Evolutionary conservation across 2,797 vertebrate genomes (phyloP).

Genomic region (Gadopsis marmoratus): DNA sequence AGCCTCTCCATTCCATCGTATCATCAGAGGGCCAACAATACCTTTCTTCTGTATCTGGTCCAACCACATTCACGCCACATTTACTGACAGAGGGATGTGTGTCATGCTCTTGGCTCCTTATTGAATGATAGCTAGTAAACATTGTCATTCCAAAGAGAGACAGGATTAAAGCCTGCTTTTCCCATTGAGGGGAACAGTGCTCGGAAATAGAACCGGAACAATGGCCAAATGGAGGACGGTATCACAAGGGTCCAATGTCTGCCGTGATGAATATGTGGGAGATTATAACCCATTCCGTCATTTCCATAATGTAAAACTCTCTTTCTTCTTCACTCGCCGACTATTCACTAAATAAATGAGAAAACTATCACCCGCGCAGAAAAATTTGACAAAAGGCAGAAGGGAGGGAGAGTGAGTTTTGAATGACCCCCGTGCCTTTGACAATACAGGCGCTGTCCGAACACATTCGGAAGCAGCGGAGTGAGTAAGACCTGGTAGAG

Average conservation of each 20-base stretch:
- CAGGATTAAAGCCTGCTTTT: constrained; percentile 81
- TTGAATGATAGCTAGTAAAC: constrained; percentile 85
- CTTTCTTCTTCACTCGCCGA: constrained; percentile 74
- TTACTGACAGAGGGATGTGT: constrained; percentile 70
- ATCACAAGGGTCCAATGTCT: constrained; percentile 84
- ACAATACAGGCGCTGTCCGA: constrained; percentile 81
- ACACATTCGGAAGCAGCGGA: constrained; percentile 84
- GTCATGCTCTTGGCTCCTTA: constrained; percentile 71
- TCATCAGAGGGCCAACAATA: constrained; percentile 60
- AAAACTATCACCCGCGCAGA: constrained; percentile 86
- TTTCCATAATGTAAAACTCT: constrained; percentile 89
- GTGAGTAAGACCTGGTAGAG: constrained; percentile 86
- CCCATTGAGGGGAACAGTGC: constrained; percentile 78
- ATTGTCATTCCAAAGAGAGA: constrained; percentile 78
- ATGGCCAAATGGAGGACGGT: constrained; percentile 83
- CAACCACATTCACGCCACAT: constrained; percentile 50
- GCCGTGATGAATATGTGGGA: constrained; percentile 86
- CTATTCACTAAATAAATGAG: constrained; percentile 91
- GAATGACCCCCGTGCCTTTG: constrained; percentile 83
- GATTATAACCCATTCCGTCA: constrained; percentile 87
- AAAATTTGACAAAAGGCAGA: constrained; percentile 85
- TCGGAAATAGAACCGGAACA: constrained; percentile 77
- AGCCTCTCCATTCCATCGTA: constrained; percentile 29
- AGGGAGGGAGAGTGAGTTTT: constrained; percentile 80
- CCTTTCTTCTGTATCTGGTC: constrained; percentile 47